Base-by-base conservation (phyloP, 2,113 vertebrate genomes). In the Danionella cerebrum region DNA sequence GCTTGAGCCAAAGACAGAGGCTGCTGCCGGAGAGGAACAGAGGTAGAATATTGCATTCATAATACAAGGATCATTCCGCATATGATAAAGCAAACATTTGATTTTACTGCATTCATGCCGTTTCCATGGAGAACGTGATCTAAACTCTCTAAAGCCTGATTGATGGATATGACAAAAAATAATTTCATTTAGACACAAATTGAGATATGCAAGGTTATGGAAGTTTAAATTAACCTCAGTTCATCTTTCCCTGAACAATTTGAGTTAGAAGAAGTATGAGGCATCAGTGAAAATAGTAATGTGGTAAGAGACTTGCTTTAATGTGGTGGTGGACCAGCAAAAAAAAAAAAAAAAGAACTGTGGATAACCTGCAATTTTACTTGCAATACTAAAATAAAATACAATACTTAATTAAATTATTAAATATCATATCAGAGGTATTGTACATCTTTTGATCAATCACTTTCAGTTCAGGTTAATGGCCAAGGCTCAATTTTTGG, bases 1-100 rank as follows among this genome's bases (percentile, higher is more conserved):
- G 67, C 45, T 66, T 51, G 42, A 13, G 54, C 62, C n/a, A 41
- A 59, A 53, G 67, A 66, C 12, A 38, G 36, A 11, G 42, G 47
- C 21, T 35, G 39, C 45, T 13, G n/a, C 21, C 35, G 58, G 4
- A 42, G 36, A 59, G 11, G 22, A 38, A n/a, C 45, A 14, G 5
- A 35, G 57, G 38, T 33, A 64, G n/a, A n/a, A 68, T 41, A 14
- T 50, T 27, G 50, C 50, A 55, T 5, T 6, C 3, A 12, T 14
- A 4, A 9, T 38, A 10, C n/a, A 7, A 33, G 36, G 19, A 31
- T 19, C n/a, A n/a, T n/a, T n/a, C n/a, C n/a, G n/a, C n/a, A n/a
- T n/a, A n/a, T 3, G 5, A 7, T 22, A 57, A 57, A 41, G 54
- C 21, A 58, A 58, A 25, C 24, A 18, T 22, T 12, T 1, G 9